Base-by-base conservation (phyloP, 1,140 invertebrate genomes). In the Kradibia gibbosae region DNA sequence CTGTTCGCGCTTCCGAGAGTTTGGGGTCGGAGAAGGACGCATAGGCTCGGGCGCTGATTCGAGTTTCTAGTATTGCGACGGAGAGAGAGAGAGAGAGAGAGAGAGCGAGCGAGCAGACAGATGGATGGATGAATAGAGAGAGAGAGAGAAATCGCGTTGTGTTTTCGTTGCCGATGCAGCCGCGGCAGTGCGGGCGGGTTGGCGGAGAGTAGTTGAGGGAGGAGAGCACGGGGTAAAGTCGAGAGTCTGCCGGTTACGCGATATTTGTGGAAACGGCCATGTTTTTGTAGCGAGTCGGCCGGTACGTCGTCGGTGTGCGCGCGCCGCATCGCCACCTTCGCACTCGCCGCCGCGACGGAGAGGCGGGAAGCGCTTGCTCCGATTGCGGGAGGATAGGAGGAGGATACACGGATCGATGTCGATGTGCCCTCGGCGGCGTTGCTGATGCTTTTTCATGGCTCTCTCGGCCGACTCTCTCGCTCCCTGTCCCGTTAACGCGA, bases 241-340 rank as follows among this genome's bases (percentile, higher is more conserved):
- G 42, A 20, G 34, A 8, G 57, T 34, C 2, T 39, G 55, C 34
- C 74, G 79, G 75, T 82, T 82, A 82, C 80, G 80, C 77, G 80
- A 82, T 82, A 77, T 82, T 81, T 76, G 80, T 78, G 75, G 53
- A 82, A 82, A 82, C 80, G 74, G 80, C 80, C 80, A 82, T 82
- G 67, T 82, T 82, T 60, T 28, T 4, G 28, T 10, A 0, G 45
- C 17, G 71, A 31, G 31, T 31, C 15, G 39, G 50, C 28, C 25
- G 28, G 31, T 20, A 39, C 7, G 7, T 8, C 22, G 42, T 5
- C 39, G n/a, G 20, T 57, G 74, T 48, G 74, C 74, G 74, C 74
- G 55, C 55, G 55, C 28, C 31, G 48, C 50, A 22, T 25, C 39
- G 31, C 72, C 72, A n/a, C 50, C 72, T 53, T 74, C 53, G 20